Base-by-base conservation (phyloP, 2,113 vertebrate species). In the Choloepus hoffmanni region DNA sequence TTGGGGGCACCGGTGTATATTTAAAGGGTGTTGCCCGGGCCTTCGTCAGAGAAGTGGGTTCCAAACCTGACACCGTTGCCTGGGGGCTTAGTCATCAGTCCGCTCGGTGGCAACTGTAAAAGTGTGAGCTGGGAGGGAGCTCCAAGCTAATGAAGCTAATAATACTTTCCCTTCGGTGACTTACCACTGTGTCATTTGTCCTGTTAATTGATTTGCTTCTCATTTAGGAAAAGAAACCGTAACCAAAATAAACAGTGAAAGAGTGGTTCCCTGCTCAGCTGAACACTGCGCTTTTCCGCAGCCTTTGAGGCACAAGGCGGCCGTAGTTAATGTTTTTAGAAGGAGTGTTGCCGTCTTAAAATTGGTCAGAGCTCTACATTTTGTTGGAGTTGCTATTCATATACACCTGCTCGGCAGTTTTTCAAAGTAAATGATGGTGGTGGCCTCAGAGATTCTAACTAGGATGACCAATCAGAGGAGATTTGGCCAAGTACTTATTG, bases 321-420 rank as follows among this genome's bases (percentile, higher is more conserved):
- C 28, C 5, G 92, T 86, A 96, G 90, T 93, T 87, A 81, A 81
- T 82, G 96, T 96, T 97, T 97, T 88, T 97, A 93, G 96, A 98
- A 97, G 93, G 92, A 73, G 89, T 95, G 83, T 97, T 97, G 97
- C 97, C 92, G 81, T 92, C 97, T 65, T 85, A 33, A 77, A 96
- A 82, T 68, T 43, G 63, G 40, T 55, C 85, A 58, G 16, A 36
- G 48, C 33, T 72, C 60, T 4, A 43, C 10, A 30, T 65, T 92
- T 28, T 43, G 73, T 36, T 40, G 65, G 63, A 73, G 33, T 67
- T 73, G 40, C 26, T 48, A 0, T 79, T 92, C 70, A 9, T 78
- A 9, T 78, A 79, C 90, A 92, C 90, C 95, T 95, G 92, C 88
- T 83, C 67, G 82, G n/a, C 65, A 60, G 43, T 62, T 95, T 92